Evolutionary conservation across 2,113 vertebrate genomes (phyloP).

Genomic region (Hydropotes inermis): DNA sequence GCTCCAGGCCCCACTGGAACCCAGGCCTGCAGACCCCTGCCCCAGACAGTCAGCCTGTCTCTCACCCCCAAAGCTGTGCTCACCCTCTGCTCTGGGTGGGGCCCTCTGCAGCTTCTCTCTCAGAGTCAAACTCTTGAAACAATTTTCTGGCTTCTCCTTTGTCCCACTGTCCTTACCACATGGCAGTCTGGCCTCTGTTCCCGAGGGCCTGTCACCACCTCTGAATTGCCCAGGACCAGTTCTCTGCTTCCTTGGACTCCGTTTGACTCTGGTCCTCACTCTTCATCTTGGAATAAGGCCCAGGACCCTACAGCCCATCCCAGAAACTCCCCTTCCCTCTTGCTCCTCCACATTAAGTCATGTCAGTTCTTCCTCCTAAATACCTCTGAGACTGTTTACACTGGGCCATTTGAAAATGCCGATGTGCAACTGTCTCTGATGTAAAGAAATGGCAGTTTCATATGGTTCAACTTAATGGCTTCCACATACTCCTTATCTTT

Average conservation of each 20-base stretch:
- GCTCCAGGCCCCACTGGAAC: neutral
- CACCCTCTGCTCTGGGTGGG: neutral
- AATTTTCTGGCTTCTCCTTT: neutral
- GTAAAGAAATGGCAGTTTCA: neutral
- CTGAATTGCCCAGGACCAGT: neutral
- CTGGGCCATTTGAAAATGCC: neutral
- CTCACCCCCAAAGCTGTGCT: neutral
- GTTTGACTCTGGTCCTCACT: neutral
- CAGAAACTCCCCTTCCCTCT: neutral
- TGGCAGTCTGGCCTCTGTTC: neutral
- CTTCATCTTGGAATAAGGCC: neutral
- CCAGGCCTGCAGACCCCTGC: fast-evolving
- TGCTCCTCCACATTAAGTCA: neutral
- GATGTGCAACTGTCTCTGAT: neutral
- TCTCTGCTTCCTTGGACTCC: neutral
- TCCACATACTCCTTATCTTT: neutral
- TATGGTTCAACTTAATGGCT: neutral
- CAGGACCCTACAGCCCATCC: neutral
- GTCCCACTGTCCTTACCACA: neutral
- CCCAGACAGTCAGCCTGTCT: neutral
- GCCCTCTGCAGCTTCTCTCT: neutral
- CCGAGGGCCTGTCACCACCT: neutral
- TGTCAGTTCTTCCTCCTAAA: neutral
- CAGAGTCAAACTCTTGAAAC: neutral
- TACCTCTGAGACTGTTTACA: neutral